Percentiles rank a stretch among this genome's conserved stretches.
Conservation (phyloP, 1,140 invertebrate genomes). For the Leptinotarsa undecemlineata region DNA sequence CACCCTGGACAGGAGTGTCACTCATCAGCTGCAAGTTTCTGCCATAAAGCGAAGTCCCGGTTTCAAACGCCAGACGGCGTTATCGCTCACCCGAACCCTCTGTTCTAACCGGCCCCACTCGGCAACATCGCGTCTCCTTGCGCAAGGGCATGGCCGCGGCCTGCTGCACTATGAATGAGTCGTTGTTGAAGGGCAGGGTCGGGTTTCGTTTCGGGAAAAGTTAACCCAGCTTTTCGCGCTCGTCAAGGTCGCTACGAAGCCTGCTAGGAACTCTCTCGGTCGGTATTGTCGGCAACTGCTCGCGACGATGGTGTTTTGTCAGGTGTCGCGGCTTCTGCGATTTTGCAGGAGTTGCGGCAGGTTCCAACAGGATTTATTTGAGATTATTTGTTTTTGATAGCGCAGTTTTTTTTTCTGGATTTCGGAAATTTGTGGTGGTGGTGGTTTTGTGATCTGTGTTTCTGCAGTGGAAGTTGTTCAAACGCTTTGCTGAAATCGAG, state of each 20-base stretch:
- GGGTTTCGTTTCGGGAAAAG: neutral
- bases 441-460: no score
- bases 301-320: neutral
- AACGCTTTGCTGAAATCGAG: no score
- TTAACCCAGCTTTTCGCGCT: neutral
- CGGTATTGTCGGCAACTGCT: neutral
- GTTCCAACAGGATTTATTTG: no score
- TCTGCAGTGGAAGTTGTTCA: no score
- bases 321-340: no score
- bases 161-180: constrained; percentile 17
- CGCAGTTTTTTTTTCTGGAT: no score
- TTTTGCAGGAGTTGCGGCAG: no score
- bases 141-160: constrained; percentile 20
- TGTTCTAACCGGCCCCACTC: neutral
- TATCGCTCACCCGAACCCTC: neutral
- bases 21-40: no score
- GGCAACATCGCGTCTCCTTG: constrained; percentile 15
- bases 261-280: neutral
- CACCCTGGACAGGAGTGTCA: neutral
- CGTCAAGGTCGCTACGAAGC: neutral
- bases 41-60: no score
- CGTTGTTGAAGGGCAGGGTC: neutral
- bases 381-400: no score
- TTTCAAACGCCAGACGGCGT: no score
- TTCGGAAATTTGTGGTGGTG: no score